Conservation (phyloP, 2,797 vertebrate species). For the Buceros bicornis region DNA sequence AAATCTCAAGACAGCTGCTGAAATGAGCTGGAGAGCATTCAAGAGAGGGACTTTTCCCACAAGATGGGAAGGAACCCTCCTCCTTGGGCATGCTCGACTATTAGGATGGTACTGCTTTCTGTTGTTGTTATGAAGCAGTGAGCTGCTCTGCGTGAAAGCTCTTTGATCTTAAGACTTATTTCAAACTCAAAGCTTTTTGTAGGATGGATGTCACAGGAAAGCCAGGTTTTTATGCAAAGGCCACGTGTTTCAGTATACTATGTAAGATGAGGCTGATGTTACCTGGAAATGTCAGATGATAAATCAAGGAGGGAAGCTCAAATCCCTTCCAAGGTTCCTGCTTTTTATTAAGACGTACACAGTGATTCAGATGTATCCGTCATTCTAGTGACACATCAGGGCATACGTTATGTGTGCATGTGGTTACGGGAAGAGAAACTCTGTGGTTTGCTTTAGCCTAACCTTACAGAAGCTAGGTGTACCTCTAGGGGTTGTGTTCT, state of each 20-base stretch:
- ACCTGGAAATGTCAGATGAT: neutral
- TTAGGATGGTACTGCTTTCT: neutral
- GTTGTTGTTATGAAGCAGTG: neutral
- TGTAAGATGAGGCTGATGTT: neutral
- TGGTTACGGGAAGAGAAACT: neutral
- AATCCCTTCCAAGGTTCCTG: neutral
- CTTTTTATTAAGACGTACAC: neutral
- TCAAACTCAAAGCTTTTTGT: neutral
- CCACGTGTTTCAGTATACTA: neutral
- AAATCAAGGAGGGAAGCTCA: neutral
- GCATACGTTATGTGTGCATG: fast-evolving
- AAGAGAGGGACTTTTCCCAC: neutral
- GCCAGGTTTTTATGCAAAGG: neutral
- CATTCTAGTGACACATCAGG: neutral
- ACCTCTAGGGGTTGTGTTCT: neutral
- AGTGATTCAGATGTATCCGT: neutral
- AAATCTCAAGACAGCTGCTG: neutral
- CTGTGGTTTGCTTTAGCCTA: neutral
- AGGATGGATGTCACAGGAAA: neutral
- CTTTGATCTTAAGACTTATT: neutral
- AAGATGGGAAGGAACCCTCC: neutral
- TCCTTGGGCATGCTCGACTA: neutral
- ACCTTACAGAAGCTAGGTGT: neutral
- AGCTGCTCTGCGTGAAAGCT: neutral
- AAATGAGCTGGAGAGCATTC: neutral